These are phyloP conservation scores for Eristalis pertinax DNA, from an alignment of 2,888 invertebrate genomes.

Conservation along the genomic window DNA sequence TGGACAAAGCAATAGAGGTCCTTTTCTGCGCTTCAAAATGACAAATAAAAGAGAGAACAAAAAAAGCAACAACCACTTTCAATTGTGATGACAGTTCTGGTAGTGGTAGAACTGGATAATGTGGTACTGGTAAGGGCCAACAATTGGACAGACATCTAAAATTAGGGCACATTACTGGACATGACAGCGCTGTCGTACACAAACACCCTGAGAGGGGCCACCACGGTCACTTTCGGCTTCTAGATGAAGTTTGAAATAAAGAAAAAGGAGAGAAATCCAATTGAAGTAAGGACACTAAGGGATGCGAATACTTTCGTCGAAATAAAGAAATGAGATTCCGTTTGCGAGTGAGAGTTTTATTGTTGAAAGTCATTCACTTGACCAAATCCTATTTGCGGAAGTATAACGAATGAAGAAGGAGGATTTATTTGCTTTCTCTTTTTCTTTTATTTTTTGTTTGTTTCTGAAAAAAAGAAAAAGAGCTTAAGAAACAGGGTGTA, in stretches of 20 bases:
- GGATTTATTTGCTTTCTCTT: neutral
- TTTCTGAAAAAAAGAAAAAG: neutral
- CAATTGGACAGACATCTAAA: slow-evolving; percentile 64
- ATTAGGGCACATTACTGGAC: slow-evolving; percentile 67
- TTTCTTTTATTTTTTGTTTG: neutral
- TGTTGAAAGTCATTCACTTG: slow-evolving; percentile 46
- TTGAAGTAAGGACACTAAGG: neutral
- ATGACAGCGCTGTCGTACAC: slow-evolving; percentile 54
- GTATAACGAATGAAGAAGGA: slow-evolving; percentile 1
- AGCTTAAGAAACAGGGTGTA: neutral
- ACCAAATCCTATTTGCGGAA: slow-evolving; percentile 49
- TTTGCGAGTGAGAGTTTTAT: slow-evolving; percentile 46
- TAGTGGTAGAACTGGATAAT: slow-evolving; percentile 36
- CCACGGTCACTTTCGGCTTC: slow-evolving; percentile 38
- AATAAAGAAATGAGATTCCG: slow-evolving; percentile 37
- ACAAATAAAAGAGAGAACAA: slow-evolving; percentile 6
- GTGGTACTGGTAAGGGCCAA: slow-evolving; percentile 55
- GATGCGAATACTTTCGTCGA: slow-evolving; percentile 20
- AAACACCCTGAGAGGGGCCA: neutral
- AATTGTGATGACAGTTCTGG: slow-evolving; percentile 50
- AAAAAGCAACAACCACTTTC: slow-evolving; percentile 49
- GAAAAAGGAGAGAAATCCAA: slow-evolving; percentile 2
- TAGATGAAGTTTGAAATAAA: slow-evolving; percentile 3
- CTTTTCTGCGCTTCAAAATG: slow-evolving; percentile 36
- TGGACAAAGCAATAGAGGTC: slow-evolving; percentile 9